phyloP scores from a whole-genome alignment of 2,888 invertebrate genomes.

The Oeneis ivallda region DNA sequence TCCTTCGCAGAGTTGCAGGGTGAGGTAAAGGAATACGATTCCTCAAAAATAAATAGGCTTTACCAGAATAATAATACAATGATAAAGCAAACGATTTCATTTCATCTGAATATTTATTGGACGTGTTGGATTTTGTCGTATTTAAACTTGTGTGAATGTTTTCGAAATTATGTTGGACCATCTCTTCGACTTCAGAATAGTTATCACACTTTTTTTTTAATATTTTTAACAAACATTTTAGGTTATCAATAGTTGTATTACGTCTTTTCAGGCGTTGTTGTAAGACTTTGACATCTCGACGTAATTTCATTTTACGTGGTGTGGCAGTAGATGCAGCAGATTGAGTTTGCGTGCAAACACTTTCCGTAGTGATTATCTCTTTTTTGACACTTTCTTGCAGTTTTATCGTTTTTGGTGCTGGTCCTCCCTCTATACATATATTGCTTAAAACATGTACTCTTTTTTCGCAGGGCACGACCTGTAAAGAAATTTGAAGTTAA shows the following conservation, averaged over 20 bases:
- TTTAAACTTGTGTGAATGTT: background rate
- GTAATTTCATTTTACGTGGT: background rate
- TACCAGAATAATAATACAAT: constrained; percentile 5
- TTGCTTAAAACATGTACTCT: background rate
- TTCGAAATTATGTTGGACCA: constrained; percentile 3
- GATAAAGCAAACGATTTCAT: background rate
- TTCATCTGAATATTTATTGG: constrained; percentile 6
- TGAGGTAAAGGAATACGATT: constrained; percentile 23
- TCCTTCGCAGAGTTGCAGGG: constrained; percentile 24
- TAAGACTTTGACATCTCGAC: constrained; percentile 1
- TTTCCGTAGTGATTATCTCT: background rate
- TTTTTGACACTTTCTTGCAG: background rate
- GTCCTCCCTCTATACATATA: background rate
- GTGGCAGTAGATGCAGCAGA: background rate
- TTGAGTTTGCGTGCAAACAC: background rate
- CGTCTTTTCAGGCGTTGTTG: background rate
- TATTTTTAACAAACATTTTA: background rate
- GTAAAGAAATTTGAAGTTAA: background rate
- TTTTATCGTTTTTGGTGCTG: background rate
- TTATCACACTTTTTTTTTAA: constrained; percentile 2
- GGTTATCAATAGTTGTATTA: background rate
- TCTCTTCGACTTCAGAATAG: background rate
- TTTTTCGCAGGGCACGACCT: background rate
- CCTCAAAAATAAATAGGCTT: constrained; percentile 21
- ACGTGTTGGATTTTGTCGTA: background rate